phyloP scores from a whole-genome alignment of 2,888 invertebrate genomes.

The Aproaerema taeniolella region DNA sequence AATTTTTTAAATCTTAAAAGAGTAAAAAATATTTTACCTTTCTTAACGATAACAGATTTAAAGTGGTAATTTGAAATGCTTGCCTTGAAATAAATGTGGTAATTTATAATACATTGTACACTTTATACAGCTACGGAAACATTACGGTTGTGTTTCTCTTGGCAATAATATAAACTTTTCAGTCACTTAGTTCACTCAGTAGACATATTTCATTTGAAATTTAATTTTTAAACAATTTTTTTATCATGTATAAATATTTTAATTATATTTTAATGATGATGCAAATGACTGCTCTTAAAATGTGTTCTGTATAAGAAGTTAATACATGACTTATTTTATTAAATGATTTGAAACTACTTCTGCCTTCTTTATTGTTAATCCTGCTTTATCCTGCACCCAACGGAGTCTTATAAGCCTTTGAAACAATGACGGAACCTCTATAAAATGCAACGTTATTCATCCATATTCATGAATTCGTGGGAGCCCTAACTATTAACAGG shows the following conservation, averaged over 20 bases:
- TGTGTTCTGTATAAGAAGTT: slow-evolving; percentile 69
- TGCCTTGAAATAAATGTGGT: no score
- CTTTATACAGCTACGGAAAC: no score
- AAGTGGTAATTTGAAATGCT: no score
- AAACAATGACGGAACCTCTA: slow-evolving; percentile 10
- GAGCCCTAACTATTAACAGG: slow-evolving; percentile 4
- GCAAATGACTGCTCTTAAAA: slow-evolving; percentile 65
- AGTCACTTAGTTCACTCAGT: slow-evolving; percentile 20
- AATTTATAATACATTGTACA: no score
- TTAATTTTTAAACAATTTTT: neutral
- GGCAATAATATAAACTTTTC: slow-evolving; percentile 27
- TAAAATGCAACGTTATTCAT: slow-evolving; percentile 3
- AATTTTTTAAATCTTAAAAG: no score
- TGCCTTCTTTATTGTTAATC: neutral
- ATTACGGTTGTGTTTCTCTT: slow-evolving; percentile 36
- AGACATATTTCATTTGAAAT: slow-evolving; percentile 11
- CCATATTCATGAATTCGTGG: slow-evolving; percentile 1
- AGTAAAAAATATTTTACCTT: no score
- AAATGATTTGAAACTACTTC: slow-evolving; percentile 60
- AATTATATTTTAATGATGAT: slow-evolving; percentile 37
- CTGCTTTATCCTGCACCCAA: neutral
- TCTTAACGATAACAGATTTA: no score
- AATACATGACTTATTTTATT: slow-evolving; percentile 76
- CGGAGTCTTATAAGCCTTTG: no score
- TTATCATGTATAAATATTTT: no score